Evolutionary conservation across 2,113 vertebrate genomes (phyloP).

Genomic region (Penelope pileata): DNA sequence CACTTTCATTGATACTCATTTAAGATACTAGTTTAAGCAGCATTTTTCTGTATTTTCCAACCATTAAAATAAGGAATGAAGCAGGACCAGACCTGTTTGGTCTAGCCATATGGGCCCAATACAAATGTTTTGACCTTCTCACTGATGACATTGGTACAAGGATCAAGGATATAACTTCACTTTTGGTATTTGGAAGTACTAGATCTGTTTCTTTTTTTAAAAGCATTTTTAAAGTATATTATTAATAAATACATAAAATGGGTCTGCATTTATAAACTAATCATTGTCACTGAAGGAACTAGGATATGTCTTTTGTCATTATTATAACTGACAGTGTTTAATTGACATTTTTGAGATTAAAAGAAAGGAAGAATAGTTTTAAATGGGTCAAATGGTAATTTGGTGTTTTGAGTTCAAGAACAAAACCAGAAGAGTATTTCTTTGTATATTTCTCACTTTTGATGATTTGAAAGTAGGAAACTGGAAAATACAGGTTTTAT

Average conservation of each 20-base stretch:
- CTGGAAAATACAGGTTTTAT: constrained; percentile 32
- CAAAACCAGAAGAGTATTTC: not conserved
- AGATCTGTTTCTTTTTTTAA: not conserved
- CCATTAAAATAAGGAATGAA: not conserved
- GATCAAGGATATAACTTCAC: not conserved
- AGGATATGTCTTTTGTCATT: not conserved
- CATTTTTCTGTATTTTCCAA: not conserved
- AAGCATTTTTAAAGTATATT: not conserved
- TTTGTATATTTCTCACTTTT: not conserved
- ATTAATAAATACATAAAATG: constrained; percentile 13
- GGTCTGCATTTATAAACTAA: not conserved
- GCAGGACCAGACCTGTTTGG: not conserved
- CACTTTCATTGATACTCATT: not conserved
- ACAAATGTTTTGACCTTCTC: not conserved
- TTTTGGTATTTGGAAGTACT: not conserved
- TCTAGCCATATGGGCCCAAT: not conserved
- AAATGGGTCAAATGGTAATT: constrained; percentile 34
- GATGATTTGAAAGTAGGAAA: constrained; percentile 28
- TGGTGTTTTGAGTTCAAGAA: constrained; percentile 15
- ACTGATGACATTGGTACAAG: not conserved
- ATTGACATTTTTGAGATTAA: constrained; percentile 47
- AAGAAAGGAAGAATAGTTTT: constrained; percentile 7
- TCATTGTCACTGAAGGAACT: not conserved
- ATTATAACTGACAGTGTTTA: constrained; percentile 27
- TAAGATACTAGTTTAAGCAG: not conserved